Base-by-base conservation (phyloP, 2,797 vertebrate genomes). In the Lateolabrax maculatus region DNA sequence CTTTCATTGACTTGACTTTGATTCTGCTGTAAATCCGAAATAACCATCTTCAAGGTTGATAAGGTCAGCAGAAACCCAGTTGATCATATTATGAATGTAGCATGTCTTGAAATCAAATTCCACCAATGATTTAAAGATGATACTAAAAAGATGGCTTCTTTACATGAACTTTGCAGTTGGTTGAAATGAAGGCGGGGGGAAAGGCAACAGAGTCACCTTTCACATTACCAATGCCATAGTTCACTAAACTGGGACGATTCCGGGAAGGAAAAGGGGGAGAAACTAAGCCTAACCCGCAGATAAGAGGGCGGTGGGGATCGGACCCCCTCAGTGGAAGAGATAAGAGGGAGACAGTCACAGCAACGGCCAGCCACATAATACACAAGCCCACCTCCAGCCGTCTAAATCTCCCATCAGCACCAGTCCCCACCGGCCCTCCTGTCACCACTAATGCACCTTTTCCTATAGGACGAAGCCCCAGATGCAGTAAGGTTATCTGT, bases 391-490 rank as follows among this genome's bases (percentile, higher is more conserved):
- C 92, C 92, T 93, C 88, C 84, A 90, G 87, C 92, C 90, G 88
- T 93, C 85, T 86, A 88, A 89, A 94, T 92, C 91, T 87, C 87
- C 92, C 92, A 89, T 90, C 92, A 90, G 92, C 87, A 88, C 86
- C 83, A 48, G 84, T 89, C 86, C 93, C 94, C 93, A 87, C 84
- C 61, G 91, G 91, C 91, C 92, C 86, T 83, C 87, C 93, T 95
- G 95, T 96, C 95, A 96, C 91, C 94, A 94, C 94, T 95, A 96
- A 96, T 96, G 95, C 94, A 91, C 92, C 93, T 90, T 88, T 86
- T 92, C 90, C 91, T 91, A 84, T 78, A 93, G 93, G 91, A 95
- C 90, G 82, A 91, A 92, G 91, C 89, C 91, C 85, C 76, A 79
- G 90, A 89, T 84, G 84, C 87, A 89, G 95, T 95, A 95, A 95